Conservation (phyloP, 2,113 vertebrate species). For the Callorhinus ursinus region DNA sequence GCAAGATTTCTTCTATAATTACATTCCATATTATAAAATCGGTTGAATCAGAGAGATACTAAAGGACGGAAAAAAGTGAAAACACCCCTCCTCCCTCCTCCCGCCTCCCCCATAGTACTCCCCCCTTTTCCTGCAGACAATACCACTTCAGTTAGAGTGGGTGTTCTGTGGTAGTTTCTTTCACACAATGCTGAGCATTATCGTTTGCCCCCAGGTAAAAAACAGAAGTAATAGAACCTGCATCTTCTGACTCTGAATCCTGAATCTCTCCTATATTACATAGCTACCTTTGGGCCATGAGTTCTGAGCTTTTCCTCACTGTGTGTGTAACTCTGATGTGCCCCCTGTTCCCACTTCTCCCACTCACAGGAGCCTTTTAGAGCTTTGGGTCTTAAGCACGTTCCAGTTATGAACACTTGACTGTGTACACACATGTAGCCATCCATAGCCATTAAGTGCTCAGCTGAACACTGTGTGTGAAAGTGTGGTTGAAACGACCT, state of each 20-base stretch:
- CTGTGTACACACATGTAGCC: neutral
- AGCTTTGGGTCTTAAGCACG: neutral
- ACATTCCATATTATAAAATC: neutral
- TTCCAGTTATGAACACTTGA: neutral
- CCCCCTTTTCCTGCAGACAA: neutral
- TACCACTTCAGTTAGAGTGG: neutral
- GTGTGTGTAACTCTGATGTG: neutral
- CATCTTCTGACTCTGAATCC: neutral
- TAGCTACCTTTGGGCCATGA: neutral
- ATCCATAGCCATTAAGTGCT: neutral
- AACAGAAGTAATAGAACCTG: neutral
- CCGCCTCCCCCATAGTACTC: fast-evolving
- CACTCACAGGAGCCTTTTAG: neutral
- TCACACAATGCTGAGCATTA: neutral
- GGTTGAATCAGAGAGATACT: neutral
- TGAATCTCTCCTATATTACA: neutral
- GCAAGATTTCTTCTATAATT: neutral
- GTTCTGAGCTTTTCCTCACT: neutral
- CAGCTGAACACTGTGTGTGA: neutral
- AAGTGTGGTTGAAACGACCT: neutral
- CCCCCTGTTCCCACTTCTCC: neutral
- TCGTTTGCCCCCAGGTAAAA: neutral
- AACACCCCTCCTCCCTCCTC: neutral
- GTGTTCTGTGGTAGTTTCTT: neutral
- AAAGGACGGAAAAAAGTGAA: neutral